Conservation (phyloP, 2,888 invertebrate species). For the Timema podura region DNA sequence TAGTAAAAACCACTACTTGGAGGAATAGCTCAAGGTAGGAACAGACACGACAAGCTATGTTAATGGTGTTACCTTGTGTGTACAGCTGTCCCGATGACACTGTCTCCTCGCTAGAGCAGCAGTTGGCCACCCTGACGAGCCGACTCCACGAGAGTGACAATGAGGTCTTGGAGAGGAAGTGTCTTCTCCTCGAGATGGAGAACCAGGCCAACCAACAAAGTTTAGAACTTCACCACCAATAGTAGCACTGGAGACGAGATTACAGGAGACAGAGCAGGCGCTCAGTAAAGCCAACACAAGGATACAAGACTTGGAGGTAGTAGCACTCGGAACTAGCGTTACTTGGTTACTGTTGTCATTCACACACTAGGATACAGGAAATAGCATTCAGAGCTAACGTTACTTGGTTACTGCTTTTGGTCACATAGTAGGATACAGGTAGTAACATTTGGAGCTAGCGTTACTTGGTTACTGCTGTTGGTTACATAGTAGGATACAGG, state of each 20-base stretch:
- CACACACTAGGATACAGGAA: no score
- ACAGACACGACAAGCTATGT: no score
- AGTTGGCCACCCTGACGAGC: constrained; percentile 46
- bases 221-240: constrained; percentile 24
- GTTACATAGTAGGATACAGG: no score
- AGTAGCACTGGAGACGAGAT: constrained; percentile 11
- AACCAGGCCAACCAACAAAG: constrained; percentile 16
- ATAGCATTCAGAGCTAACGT: no score
- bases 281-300: not conserved
- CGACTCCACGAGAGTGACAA: constrained; percentile 47
- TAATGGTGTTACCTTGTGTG: no score
- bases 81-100: no score
- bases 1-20: no score
- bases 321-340: not conserved
- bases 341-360: no score
- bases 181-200: constrained; percentile 38
- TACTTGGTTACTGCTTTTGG: no score
- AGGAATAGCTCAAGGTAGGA: not conserved
- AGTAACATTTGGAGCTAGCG: no score
- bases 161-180: constrained; percentile 43
- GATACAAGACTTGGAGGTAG: constrained; percentile 8
- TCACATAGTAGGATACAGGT: no score
- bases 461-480: no score
- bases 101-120: constrained; percentile 28
- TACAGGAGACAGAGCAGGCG: not conserved